Conservation (phyloP, 2,888 invertebrate genomes). For the Macaria notata region DNA sequence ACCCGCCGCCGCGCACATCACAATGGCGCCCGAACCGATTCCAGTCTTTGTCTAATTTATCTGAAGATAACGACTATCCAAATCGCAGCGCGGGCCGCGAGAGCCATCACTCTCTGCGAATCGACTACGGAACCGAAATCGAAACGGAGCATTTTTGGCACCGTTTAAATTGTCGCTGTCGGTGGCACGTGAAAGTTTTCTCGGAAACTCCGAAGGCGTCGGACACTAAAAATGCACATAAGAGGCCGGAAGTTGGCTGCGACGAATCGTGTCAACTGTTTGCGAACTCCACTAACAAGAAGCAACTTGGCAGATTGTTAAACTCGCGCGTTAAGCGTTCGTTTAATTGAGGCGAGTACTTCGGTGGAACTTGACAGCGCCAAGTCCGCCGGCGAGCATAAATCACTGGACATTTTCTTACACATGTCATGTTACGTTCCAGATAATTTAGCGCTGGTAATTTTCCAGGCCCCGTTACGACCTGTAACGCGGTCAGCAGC, state of each 20-base stretch:
- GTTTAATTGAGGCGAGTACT: conserved; percentile 48
- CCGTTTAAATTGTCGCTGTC: conserved; percentile 12
- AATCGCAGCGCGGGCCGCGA: conserved; percentile 6
- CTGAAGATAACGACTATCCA: conserved; percentile 28
- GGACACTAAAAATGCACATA: conserved; percentile 56
- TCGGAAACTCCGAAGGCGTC: conserved; percentile 45
- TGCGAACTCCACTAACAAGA: conserved; percentile 60
- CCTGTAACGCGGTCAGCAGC: conserved; percentile 50
- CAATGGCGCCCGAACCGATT: conserved; percentile 44
- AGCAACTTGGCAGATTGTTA: conserved; percentile 49
- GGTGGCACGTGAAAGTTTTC: conserved; percentile 50
- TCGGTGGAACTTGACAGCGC: conserved; percentile 38
- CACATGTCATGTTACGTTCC: conserved; percentile 29
- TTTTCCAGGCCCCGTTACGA: conserved; percentile 46
- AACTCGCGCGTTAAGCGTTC: conserved; percentile 44
- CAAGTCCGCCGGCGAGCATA: conserved; percentile 35
- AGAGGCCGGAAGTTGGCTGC: conserved; percentile 48
- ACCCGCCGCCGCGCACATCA: conserved; percentile 46
- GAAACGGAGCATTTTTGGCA: conserved; percentile 11
- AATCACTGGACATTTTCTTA: conserved; percentile 36
- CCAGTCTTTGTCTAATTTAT: conserved; percentile 43
- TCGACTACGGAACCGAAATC: conserved; percentile 5
- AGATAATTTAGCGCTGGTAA: conserved; percentile 33
- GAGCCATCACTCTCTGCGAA: neutral
- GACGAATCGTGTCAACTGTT: conserved; percentile 54